These are phyloP conservation scores for Tauraco erythrolophus DNA, from an alignment of 2,113 vertebrate species.

Conservation along the genomic window DNA sequence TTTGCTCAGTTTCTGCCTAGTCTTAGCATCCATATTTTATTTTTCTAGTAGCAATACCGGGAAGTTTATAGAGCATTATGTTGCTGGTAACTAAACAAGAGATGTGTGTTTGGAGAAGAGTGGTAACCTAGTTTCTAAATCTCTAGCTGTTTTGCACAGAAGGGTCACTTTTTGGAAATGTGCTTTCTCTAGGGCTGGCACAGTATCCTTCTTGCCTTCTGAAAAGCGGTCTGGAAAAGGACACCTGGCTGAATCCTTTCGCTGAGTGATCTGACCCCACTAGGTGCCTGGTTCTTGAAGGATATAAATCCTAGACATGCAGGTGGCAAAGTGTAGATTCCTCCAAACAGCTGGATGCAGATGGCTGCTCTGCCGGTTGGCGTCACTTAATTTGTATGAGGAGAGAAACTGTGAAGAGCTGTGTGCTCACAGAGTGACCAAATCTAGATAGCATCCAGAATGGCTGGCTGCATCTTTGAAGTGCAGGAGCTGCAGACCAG, in stretches of 20 bases:
- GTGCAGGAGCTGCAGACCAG: background rate
- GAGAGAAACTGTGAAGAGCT: background rate
- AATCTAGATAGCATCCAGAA: background rate
- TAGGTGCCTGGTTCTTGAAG: background rate
- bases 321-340: background rate
- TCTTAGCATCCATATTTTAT: background rate
- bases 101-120: background rate
- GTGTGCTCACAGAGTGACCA: background rate
- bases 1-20: background rate
- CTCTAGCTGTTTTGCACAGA: background rate
- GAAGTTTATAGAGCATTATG: background rate
- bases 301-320: background rate
- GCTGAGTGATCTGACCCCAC: rapidly evolving
- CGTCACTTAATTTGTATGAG: background rate
- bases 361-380: background rate
- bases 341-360: background rate
- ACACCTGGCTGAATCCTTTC: background rate
- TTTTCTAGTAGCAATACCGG: background rate
- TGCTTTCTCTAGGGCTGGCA: background rate
- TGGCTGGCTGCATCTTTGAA: background rate
- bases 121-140: background rate
- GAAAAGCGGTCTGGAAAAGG: background rate
- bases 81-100: background rate
- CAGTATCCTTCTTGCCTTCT: background rate
- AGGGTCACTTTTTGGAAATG: rapidly evolving